Base-by-base conservation (phyloP, 1,140 invertebrate genomes). In the Zaprionus inermis region DNA sequence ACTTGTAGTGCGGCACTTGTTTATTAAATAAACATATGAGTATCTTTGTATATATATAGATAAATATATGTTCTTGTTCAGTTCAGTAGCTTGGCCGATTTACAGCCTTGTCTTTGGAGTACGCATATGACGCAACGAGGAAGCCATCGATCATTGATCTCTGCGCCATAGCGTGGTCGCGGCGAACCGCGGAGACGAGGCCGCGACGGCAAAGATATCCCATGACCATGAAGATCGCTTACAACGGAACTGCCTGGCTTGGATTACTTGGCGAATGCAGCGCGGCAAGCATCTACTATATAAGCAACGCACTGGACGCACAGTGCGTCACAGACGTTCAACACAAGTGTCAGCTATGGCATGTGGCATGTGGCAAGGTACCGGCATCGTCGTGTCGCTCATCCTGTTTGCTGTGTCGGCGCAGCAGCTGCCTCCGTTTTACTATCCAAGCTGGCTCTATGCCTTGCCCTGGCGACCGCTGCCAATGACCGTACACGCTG, bases 391-490 rank as follows among this genome's bases (percentile, higher is more conserved):
- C 22, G 3, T 38, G 5, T 9, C 44, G 0, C 4, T 56, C 22
- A 52, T 52, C 10, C 54, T 64, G 11, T 28, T 61, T 34, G 44
- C 9, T 14, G 22, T 38, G 46, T 14, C 20, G 22, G 12, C 34
- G 18, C 65, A 38, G 7, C 60, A 22, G 52, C 14, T n/a, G 58
- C 38, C 51, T 2, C 22, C 24, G 16, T 55, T 41, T 38, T 55
- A 61, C 61, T 61, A 72, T 18, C 61, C 28, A 46, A 65, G 14
- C 38, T 72, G 61, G 68, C 24, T 72, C 0, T 72, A 72, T 46
- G 61, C 68, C 6, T 66, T 63, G 55, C 59, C 67, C 18, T 75
- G 72, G 72, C 67, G 56, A 30, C 67, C 72, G 0, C 18, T 75
- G 46, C 11, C 57, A 11, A 9, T 55, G 16, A 11, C 20, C 0